Evolutionary conservation across 2,797 vertebrate species (phyloP).

Genomic region (Rhincodon typus): DNA sequence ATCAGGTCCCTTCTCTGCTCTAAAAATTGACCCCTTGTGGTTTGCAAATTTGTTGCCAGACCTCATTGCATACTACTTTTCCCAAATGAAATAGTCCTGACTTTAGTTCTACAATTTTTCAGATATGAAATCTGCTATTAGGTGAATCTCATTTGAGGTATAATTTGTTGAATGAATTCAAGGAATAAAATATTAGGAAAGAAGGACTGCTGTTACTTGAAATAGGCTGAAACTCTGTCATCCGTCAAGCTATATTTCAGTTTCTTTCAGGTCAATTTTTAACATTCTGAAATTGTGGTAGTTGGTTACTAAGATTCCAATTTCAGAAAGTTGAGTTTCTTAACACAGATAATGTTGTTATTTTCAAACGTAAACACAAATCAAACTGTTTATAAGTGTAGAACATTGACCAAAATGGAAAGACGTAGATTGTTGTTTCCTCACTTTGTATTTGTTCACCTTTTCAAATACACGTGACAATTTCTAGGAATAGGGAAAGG

Average conservation of each 20-base stretch:
- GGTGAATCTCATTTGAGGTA: too few species aligned
- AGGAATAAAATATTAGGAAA: not conserved
- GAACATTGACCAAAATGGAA: not conserved
- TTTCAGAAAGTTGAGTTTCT: not conserved
- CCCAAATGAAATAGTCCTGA: too few species aligned
- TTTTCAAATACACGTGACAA: not conserved
- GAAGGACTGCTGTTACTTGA: not conserved
- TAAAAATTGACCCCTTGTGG: too few species aligned
- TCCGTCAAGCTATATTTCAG: not conserved
- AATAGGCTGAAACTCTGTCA: not conserved
- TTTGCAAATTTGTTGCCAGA: too few species aligned
- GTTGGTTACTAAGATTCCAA: not conserved
- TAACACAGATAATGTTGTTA: not conserved
- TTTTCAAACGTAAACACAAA: not conserved
- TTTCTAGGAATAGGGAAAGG: not conserved
- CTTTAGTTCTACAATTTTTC: too few species aligned
- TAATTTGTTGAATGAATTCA: not conserved
- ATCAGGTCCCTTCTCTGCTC: too few species aligned
- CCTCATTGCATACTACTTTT: too few species aligned
- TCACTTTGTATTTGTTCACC: not conserved
- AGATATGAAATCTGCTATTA: too few species aligned
- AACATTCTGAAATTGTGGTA: not conserved
- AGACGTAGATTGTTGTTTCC: not conserved
- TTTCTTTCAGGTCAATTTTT: not conserved
- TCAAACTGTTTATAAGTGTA: not conserved